Evolutionary conservation across 2,797 vertebrate genomes (phyloP).

Genomic region (Chrosomus eos): DNA sequence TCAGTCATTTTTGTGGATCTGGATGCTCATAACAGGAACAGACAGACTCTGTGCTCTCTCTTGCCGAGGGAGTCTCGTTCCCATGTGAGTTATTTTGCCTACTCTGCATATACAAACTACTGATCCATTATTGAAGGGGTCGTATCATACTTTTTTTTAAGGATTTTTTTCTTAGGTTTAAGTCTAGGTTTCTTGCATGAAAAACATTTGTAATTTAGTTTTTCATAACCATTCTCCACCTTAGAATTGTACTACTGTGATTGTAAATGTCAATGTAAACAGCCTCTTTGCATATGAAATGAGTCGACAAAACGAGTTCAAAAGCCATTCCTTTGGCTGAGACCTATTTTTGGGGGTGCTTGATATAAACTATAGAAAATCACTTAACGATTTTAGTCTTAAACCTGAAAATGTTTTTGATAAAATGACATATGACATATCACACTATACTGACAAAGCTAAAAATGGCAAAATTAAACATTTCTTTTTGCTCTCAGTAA

Average conservation of each 20-base stretch:
- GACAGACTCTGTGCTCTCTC: slow-evolving; percentile 92
- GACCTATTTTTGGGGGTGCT: not conserved
- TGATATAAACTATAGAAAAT: not conserved
- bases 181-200: not conserved
- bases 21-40: slow-evolving; percentile 96
- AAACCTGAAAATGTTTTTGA: not conserved
- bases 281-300: not conserved
- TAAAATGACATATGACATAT: not conserved
- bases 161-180: too few relatives aligned
- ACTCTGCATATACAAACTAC: slow-evolving; percentile 4
- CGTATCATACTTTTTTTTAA: not conserved
- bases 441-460: not conserved
- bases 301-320: not conserved
- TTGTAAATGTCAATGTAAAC: not conserved
- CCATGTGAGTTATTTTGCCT: slow-evolving; percentile 83
- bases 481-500: not conserved
- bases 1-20: slow-evolving; percentile 99
- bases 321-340: not conserved
- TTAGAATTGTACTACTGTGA: not conserved
- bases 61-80: slow-evolving; percentile 95
- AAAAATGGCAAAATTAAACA: not conserved
- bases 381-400: not conserved
- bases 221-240: not conserved
- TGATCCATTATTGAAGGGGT: slow-evolving; percentile 6
- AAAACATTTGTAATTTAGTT: not conserved